A percentile compares a stretch with the other conserved stretches of the same genome.
Evolutionary conservation across 1,140 invertebrate species (phyloP).

Genomic region (Lepidurus packardi): DNA sequence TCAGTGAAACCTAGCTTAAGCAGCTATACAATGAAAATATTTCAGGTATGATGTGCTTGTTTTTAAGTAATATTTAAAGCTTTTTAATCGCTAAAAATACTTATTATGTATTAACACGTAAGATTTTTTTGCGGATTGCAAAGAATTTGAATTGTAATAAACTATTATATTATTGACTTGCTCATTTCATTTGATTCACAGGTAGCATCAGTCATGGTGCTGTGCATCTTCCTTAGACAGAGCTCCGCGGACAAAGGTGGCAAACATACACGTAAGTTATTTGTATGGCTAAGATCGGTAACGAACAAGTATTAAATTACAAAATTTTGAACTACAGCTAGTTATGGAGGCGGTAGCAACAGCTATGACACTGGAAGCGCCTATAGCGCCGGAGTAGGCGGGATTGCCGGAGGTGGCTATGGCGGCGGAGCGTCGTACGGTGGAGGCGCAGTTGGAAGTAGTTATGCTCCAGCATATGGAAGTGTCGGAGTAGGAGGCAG

Average conservation of each 20-base stretch:
- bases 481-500: not conserved
- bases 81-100: not conserved
- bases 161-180: too few relatives aligned
- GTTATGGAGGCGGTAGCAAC: slow-evolving; percentile 23
- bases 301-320: not conserved
- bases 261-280: slow-evolving; percentile 22
- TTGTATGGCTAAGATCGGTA: not conserved
- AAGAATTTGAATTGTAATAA: too few relatives aligned
- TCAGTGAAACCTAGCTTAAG: not conserved
- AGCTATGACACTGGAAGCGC: slow-evolving; percentile 27
- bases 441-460: too few relatives aligned
- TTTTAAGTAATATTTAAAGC: not conserved
- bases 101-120: too few relatives aligned
- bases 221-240: not conserved
- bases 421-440: not conserved
- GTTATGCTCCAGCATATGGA: too few relatives aligned
- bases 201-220: not conserved
- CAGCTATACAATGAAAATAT: not conserved
- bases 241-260: not conserved
- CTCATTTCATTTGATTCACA: not conserved
- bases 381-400: slow-evolving; percentile 27
- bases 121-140: too few relatives aligned
- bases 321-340: slow-evolving; percentile 1
- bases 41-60: not conserved
- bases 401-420: slow-evolving; percentile 26